phyloP scores from a whole-genome alignment of 1,140 invertebrate species.

The Cydia strobilella region DNA sequence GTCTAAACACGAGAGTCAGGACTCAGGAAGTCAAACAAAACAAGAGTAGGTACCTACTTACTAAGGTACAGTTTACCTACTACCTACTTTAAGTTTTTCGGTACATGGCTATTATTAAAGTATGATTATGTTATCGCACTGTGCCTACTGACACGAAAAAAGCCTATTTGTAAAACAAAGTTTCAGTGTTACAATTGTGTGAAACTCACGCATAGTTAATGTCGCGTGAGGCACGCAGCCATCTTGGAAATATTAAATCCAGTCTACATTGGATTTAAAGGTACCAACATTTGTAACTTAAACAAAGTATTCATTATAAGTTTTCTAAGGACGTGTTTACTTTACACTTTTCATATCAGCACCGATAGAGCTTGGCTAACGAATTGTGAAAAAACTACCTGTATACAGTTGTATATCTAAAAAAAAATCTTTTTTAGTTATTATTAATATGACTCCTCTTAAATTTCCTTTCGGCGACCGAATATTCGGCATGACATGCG shows the following conservation, averaged over 20 bases:
- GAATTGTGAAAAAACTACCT: no score
- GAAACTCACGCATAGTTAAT: slow-evolving; percentile 13
- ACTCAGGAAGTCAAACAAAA: no score
- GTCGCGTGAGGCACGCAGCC: slow-evolving; percentile 20
- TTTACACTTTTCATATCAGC: background rate
- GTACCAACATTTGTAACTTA: background rate
- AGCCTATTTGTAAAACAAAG: slow-evolving; percentile 7
- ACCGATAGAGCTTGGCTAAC: no score
- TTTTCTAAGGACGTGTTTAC: background rate
- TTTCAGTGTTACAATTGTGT: slow-evolving; percentile 9
- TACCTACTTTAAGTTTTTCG: background rate
- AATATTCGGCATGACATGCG: no score
- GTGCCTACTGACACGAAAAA: background rate
- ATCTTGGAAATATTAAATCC: background rate
- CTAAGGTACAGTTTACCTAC: background rate
- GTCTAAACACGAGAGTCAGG: no score
- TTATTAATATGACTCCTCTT: no score
- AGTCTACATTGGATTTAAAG: background rate
- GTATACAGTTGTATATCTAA: no score
- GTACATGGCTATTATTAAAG: background rate
- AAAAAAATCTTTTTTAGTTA: no score
- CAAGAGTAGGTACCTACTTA: no score
- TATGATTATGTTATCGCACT: background rate
- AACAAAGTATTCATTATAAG: background rate
- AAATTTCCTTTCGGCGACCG: no score